Conservation (phyloP, 2,113 vertebrate species). For the Corythornis cristatus region DNA sequence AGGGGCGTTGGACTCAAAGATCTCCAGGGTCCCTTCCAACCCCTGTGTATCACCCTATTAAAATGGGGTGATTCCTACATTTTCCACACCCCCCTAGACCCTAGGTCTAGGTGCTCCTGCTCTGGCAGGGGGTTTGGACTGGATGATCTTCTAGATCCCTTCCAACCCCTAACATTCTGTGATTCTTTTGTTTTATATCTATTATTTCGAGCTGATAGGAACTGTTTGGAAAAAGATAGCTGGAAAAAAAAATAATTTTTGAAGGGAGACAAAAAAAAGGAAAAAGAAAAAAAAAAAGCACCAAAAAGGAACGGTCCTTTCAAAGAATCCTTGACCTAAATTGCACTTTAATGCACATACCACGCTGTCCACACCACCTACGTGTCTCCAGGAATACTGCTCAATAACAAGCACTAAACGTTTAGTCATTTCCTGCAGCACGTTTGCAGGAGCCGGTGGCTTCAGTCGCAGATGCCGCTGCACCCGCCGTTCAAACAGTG, state of each 20-base stretch:
- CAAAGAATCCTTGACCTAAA: conserved; percentile 69
- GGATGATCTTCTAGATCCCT: too few species aligned
- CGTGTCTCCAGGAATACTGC: conserved; percentile 70
- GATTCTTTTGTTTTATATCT: not conserved
- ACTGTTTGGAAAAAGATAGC: not conserved
- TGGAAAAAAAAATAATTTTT: conserved; percentile 44
- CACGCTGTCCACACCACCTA: conserved; percentile 65
- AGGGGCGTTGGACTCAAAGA: too few species aligned
- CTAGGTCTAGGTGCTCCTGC: too few species aligned
- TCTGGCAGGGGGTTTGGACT: too few species aligned
- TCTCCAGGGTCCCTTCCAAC: too few species aligned
- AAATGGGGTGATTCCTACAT: not conserved
- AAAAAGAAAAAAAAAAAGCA: not conserved
- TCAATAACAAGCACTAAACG: conserved; percentile 69
- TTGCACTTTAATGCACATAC: conserved; percentile 68
- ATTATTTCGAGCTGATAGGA: conserved; percentile 6
- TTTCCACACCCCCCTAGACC: not conserved
- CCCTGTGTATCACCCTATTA: not conserved
- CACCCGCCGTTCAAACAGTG: conserved; percentile 55
- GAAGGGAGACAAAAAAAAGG: not conserved
- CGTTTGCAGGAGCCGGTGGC: conserved; percentile 55
- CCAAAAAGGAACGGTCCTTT: conserved; percentile 26
- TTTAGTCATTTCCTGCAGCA: conserved; percentile 80
- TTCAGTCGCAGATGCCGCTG: conserved; percentile 51
- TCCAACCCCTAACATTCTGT: too few species aligned